Percentiles rank a stretch among this genome's conserved stretches.
Evolutionary conservation across 1,140 invertebrate species (phyloP).

Genomic region (Brachionus manjavacas): DNA sequence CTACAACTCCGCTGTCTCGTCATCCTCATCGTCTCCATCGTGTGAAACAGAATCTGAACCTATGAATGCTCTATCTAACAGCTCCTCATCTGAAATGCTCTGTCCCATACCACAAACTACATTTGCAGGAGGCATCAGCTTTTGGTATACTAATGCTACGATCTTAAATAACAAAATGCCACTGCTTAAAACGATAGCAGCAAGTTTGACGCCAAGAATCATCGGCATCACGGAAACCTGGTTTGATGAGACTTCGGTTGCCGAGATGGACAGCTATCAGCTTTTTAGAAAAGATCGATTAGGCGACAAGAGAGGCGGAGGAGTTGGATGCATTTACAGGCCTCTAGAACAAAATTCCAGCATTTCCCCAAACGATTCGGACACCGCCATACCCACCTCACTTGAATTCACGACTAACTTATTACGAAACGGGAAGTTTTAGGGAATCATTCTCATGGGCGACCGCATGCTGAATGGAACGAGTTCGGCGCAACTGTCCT

Average conservation of each 20-base stretch:
- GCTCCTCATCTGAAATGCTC: background rate
- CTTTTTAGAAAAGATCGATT: too few species aligned
- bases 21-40: background rate
- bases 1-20: background rate
- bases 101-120: background rate
- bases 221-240: too few species aligned
- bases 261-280: background rate
- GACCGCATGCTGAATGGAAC: too few species aligned
- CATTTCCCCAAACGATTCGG: background rate
- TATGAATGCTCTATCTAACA: background rate
- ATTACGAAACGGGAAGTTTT: too few species aligned
- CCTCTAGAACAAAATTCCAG: background rate
- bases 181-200: background rate
- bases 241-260: too few species aligned
- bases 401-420: too few species aligned
- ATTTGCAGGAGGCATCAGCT: background rate
- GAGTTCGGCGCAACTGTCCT: background rate
- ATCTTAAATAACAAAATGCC: background rate
- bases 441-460: too few species aligned
- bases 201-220: background rate
- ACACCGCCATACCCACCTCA: too few species aligned
- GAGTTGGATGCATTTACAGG: too few species aligned
- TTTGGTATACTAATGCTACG: background rate
- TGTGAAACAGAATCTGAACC: too few species aligned
- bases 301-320: too few species aligned